These are phyloP conservation scores for Ameiurus melas DNA, from an alignment of 2,113 vertebrate species.

Conservation along the genomic window DNA sequence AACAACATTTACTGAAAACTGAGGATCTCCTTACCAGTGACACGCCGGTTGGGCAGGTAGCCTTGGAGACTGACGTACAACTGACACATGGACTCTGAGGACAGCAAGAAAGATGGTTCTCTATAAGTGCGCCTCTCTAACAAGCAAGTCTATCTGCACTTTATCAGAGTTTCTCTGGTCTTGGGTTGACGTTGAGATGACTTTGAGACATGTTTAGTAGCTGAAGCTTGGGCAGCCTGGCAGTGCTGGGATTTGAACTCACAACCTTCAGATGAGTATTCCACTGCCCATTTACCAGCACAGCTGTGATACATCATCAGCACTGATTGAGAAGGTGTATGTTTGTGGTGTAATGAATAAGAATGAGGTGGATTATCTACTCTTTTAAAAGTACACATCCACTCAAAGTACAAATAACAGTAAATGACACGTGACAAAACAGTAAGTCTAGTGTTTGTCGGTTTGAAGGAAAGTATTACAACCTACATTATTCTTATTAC, in stretches of 20 bases:
- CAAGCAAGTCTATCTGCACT: not conserved
- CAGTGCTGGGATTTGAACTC: too few species aligned
- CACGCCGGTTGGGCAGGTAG: constrained; percentile 69
- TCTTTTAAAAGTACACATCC: not conserved
- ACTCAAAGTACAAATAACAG: not conserved
- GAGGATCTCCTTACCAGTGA: constrained; percentile 66
- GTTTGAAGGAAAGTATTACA: not conserved
- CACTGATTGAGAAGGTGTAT: not conserved
- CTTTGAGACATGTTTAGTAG: not conserved
- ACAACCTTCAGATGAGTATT: too few species aligned
- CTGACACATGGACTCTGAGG: constrained; percentile 73
- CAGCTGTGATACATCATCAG: not conserved
- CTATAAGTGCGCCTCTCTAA: not conserved
- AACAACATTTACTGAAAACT: not conserved
- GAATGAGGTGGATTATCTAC: not conserved
- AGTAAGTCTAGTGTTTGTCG: not conserved
- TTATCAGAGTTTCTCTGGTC: not conserved
- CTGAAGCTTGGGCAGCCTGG: not conserved
- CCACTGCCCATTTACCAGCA: not conserved
- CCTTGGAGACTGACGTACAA: constrained; percentile 53
- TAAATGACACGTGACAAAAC: not conserved
- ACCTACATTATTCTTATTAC: not conserved
- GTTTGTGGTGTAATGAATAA: not conserved
- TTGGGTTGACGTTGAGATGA: not conserved
- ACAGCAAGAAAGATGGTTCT: not conserved